phyloP scores from a whole-genome alignment of 1,140 invertebrate species.

The Dreissena rostriformis region DNA sequence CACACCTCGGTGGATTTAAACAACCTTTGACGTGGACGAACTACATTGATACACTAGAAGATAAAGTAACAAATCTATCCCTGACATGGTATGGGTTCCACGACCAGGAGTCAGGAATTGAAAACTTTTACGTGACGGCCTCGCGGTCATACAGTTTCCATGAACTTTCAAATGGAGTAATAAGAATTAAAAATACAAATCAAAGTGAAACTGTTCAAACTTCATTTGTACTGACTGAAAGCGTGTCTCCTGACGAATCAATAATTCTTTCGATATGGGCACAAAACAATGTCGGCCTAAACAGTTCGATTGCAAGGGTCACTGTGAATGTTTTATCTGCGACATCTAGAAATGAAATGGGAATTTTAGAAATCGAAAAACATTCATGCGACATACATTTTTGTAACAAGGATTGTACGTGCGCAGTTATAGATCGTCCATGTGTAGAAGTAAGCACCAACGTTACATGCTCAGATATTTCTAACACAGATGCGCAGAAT shows the following conservation, averaged over 20 bases:
- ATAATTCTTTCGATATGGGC: slow-evolving; percentile 43
- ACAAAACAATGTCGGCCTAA: slow-evolving; percentile 33
- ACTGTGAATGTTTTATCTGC: slow-evolving; percentile 1
- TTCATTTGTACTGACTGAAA: background rate
- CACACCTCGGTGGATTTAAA: slow-evolving; percentile 63
- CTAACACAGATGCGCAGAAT: background rate
- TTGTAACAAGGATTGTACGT: slow-evolving; percentile 47
- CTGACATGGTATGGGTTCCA: slow-evolving; percentile 61
- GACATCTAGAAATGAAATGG: background rate
- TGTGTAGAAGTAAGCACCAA: background rate
- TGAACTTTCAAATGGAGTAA: slow-evolving; percentile 55
- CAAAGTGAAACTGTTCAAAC: background rate
- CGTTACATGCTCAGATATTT: background rate
- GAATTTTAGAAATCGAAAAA: slow-evolving; percentile 32
- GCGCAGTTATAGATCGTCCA: slow-evolving; percentile 23
- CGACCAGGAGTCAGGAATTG: slow-evolving; percentile 64
- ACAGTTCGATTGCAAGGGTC: slow-evolving; percentile 30
- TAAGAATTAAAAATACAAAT: background rate
- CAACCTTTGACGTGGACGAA: slow-evolving; percentile 54
- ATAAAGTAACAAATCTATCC: slow-evolving; percentile 3
- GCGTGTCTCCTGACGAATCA: slow-evolving; percentile 4
- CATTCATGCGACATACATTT: slow-evolving; percentile 40
- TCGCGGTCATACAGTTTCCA: slow-evolving; percentile 54
- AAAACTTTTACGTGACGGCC: slow-evolving; percentile 53
- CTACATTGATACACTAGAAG: background rate